phyloP scores from a whole-genome alignment of 2,888 invertebrate species.

The Asteroscopus sphinx region DNA sequence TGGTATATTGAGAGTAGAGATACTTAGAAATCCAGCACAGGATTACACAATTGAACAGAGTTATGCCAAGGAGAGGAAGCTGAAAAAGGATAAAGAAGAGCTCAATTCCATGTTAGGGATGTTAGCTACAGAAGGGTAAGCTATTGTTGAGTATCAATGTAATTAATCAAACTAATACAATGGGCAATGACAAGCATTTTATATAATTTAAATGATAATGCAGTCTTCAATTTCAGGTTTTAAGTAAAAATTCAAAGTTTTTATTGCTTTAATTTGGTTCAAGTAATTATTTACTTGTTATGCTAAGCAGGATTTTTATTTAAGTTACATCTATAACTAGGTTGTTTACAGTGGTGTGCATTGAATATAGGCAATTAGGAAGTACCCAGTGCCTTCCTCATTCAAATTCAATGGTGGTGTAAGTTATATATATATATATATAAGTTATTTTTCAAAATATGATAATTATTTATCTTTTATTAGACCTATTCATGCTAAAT shows the following conservation, averaged over 20 bases:
- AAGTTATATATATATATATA: too few species aligned
- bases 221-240: not conserved
- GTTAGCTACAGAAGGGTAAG: slow-evolving; percentile 92
- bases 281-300: too few species aligned
- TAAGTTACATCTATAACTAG: too few species aligned
- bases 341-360: too few species aligned
- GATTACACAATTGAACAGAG: slow-evolving; percentile 95
- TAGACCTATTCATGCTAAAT: too few species aligned
- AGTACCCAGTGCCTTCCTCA: too few species aligned
- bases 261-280: not conserved
- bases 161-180: not conserved
- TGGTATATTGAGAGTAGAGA: slow-evolving; percentile 98
- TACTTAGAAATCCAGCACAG: slow-evolving; percentile 92
- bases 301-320: too few species aligned
- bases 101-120: slow-evolving; percentile 90
- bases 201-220: not conserved
- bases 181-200: slow-evolving; percentile 31
- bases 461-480: too few species aligned
- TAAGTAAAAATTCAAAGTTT: not conserved
- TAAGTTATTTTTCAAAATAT: too few species aligned
- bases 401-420: too few species aligned
- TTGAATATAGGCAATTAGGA: too few species aligned
- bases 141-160: slow-evolving; percentile 18
- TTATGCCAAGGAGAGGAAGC: slow-evolving; percentile 94
- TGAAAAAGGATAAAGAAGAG: slow-evolving; percentile 92